Conservation (phyloP, 2,113 vertebrate species). For the Petrocephalus zakoni region DNA sequence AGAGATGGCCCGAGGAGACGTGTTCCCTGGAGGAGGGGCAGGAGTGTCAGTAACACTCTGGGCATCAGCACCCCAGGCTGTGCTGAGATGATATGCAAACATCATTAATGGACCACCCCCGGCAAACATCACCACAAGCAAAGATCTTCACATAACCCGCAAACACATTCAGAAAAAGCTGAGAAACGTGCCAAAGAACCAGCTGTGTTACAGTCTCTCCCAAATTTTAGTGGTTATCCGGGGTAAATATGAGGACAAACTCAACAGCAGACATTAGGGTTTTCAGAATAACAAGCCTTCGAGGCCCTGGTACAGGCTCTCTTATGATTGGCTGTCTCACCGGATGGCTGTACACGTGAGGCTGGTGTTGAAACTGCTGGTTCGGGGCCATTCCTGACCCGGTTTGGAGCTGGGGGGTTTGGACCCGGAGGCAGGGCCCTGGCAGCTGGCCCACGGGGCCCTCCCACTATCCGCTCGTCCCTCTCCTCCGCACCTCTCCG, state of each 20-base stretch:
- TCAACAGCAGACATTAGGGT: background rate
- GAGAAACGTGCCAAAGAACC: background rate
- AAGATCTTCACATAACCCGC: background rate
- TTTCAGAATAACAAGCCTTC: background rate
- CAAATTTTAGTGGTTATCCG: background rate
- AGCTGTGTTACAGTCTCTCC: background rate
- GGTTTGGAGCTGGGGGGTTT: slow-evolving; percentile 76
- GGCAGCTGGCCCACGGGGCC: slow-evolving; percentile 68
- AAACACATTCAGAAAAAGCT: background rate
- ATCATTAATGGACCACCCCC: background rate
- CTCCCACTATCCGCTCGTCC: slow-evolving; percentile 81
- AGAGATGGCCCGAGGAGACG: slow-evolving; percentile 90
- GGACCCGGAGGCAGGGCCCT: slow-evolving; percentile 63
- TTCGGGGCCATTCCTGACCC: slow-evolving; percentile 81
- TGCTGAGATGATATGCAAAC: background rate
- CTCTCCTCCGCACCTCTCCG: slow-evolving; percentile 78
- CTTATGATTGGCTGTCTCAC: slow-evolving; percentile 48
- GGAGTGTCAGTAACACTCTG: background rate
- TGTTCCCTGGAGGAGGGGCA: slow-evolving; percentile 68
- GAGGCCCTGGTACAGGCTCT: background rate
- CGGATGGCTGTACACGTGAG: slow-evolving; percentile 80
- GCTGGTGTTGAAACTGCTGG: slow-evolving; percentile 79
- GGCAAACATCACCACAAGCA: background rate
- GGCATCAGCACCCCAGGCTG: too few relatives aligned
- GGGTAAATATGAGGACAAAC: background rate